A percentile compares a stretch with the other conserved stretches of the same genome.
phyloP scores from a whole-genome alignment of 2,888 invertebrate species.

The Merodon equestris region DNA sequence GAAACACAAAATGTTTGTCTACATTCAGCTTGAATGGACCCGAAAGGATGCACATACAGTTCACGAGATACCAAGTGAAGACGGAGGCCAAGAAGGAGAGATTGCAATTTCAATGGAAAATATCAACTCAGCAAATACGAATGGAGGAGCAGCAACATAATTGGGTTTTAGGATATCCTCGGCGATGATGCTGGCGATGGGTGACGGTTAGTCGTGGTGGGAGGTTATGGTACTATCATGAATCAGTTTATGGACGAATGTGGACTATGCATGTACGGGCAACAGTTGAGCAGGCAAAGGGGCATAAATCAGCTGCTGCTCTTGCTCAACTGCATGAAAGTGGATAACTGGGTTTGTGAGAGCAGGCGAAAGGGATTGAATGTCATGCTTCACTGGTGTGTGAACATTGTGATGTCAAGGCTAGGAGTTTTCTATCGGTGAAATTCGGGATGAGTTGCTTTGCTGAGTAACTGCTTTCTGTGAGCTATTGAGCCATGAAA shows the following conservation, averaged over 20 bases:
- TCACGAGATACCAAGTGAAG: neutral
- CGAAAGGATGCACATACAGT: conserved; percentile 27
- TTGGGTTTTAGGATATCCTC: conserved; percentile 45
- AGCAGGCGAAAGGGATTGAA: neutral
- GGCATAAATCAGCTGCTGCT: conserved; percentile 57
- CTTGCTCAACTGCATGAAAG: conserved; percentile 50
- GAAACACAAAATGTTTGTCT: conserved; percentile 47
- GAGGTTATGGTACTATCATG: no score
- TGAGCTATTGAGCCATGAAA: conserved; percentile 52
- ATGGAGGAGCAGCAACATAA: conserved; percentile 47
- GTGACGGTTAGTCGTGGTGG: no score
- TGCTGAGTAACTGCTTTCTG: conserved; percentile 12
- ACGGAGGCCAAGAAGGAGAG: conserved; percentile 14
- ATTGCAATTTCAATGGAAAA: conserved; percentile 54
- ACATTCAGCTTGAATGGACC: conserved; percentile 39
- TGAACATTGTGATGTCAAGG: conserved; percentile 59
- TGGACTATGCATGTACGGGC: neutral
- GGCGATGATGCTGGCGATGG: no score
- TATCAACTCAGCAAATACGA: conserved; percentile 63
- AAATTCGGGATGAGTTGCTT: conserved; percentile 39
- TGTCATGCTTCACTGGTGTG: conserved; percentile 60
- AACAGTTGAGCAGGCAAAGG: neutral
- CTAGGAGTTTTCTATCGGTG: conserved; percentile 29
- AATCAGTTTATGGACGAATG: no score
- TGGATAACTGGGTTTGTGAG: conserved; percentile 58